Evolutionary conservation across 2,888 invertebrate species (phyloP).

Genomic region (Acleris laterana): DNA sequence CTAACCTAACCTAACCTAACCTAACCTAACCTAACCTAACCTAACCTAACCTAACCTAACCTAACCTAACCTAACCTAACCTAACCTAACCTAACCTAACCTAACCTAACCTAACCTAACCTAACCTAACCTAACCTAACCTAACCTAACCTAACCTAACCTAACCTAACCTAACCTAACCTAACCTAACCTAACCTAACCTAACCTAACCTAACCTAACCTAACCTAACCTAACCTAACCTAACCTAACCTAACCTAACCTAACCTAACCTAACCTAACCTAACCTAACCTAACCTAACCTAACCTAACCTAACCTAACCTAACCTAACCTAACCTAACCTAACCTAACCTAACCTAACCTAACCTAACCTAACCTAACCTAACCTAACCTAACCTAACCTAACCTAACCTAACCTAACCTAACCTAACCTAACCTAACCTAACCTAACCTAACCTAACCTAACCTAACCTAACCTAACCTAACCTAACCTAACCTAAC

Average conservation of each 20-base stretch:
- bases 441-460: slow-evolving; percentile 18
- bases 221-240: slow-evolving; percentile 41
- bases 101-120: slow-evolving; percentile 32
- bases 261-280: slow-evolving; percentile 40
- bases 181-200: slow-evolving; percentile 41
- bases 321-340: slow-evolving; percentile 10
- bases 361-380: slow-evolving; percentile 4
- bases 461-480: slow-evolving; percentile 28
- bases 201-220: slow-evolving; percentile 41
- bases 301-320: slow-evolving; percentile 29
- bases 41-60: slow-evolving; percentile 32
- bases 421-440: slow-evolving; percentile 27
- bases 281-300: slow-evolving; percentile 40
- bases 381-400: slow-evolving; percentile 30
- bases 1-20: slow-evolving; percentile 32
- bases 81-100: slow-evolving; percentile 32
- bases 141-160: slow-evolving; percentile 41
- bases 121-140: slow-evolving; percentile 37
- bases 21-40: slow-evolving; percentile 32
- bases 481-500: slow-evolving; percentile 30
- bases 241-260: slow-evolving; percentile 41
- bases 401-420: slow-evolving; percentile 28
- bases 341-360: too few relatives aligned
- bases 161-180: slow-evolving; percentile 41
- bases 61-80: slow-evolving; percentile 32